Evolutionary conservation across 2,888 invertebrate species (phyloP).

Genomic region (Hipparchia semele): DNA sequence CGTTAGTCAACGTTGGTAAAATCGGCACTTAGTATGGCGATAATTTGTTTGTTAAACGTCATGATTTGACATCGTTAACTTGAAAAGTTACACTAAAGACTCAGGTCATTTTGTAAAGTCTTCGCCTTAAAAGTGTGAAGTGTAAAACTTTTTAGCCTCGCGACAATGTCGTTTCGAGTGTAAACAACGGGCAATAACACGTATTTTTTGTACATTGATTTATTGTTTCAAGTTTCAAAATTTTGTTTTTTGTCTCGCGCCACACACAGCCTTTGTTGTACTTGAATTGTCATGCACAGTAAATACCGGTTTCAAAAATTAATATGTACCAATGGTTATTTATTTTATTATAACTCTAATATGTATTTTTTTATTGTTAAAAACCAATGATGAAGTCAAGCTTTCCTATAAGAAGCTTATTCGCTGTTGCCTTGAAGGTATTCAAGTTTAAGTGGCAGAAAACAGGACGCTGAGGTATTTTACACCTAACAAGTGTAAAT

Average conservation of each 20-base stretch:
- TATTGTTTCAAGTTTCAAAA: conserved; percentile 78
- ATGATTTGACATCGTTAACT: too few species aligned
- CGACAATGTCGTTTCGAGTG: conserved; percentile 70
- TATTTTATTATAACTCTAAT: not conserved
- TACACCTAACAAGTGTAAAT: too few species aligned
- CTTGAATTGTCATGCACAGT: conserved; percentile 13
- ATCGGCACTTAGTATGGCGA: too few species aligned
- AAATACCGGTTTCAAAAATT: conserved; percentile 20
- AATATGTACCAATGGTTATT: conserved; percentile 7
- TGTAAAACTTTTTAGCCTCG: conserved; percentile 53
- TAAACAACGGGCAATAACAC: conserved; percentile 78
- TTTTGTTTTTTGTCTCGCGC: conserved; percentile 69
- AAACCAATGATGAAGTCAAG: not conserved
- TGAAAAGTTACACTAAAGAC: too few species aligned
- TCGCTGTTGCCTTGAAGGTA: too few species aligned
- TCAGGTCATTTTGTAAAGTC: not conserved
- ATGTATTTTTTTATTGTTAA: not conserved
- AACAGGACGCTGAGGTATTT: too few species aligned
- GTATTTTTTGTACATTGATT: conserved; percentile 79
- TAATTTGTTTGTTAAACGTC: too few species aligned
- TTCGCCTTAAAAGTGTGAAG: conserved; percentile 28
- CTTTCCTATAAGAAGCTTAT: not conserved
- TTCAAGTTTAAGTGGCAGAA: too few species aligned
- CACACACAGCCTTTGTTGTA: conserved; percentile 72
- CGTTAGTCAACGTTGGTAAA: too few species aligned